Conservation (phyloP, 2,888 invertebrate species). For the Byasa hedistus region DNA sequence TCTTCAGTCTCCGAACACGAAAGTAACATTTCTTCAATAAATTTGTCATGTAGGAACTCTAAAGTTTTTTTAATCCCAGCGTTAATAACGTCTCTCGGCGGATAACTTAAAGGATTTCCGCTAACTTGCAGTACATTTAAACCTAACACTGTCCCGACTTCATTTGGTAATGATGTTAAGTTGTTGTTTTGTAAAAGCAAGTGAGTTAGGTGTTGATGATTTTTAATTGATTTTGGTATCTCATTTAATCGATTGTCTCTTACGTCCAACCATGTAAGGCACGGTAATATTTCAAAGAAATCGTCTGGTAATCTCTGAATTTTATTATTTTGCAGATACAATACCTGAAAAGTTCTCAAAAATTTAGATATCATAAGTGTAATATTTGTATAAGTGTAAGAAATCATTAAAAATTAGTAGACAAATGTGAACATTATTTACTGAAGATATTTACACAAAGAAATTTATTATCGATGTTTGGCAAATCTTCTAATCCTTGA, state of each 20-base stretch:
- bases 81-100: constrained; percentile 74
- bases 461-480: constrained; percentile 47
- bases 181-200: constrained; percentile 82
- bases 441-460: constrained; percentile 51
- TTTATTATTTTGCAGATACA: constrained; percentile 77
- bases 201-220: constrained; percentile 81
- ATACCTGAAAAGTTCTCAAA: constrained; percentile 47
- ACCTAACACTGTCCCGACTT: constrained; percentile 80
- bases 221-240: constrained; percentile 78
- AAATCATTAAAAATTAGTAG: too few species aligned
- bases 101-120: constrained; percentile 82
- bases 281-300: constrained; percentile 77
- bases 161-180: constrained; percentile 80
- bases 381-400: too few species aligned
- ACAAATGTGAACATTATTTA: background rate
- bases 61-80: constrained; percentile 68
- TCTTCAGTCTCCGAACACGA: constrained; percentile 57
- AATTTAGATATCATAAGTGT: background rate
- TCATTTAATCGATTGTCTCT: constrained; percentile 79
- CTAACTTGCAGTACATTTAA: constrained; percentile 81
- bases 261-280: constrained; percentile 83
- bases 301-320: constrained; percentile 77
- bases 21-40: constrained; percentile 50
- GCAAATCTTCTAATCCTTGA: constrained; percentile 47
- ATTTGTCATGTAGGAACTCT: constrained; percentile 61